Percentiles rank a stretch among this genome's conserved stretches.
These are phyloP conservation scores for Pedetes capensis DNA, from an alignment of 2,113 vertebrate species.

Conservation along the genomic window DNA sequence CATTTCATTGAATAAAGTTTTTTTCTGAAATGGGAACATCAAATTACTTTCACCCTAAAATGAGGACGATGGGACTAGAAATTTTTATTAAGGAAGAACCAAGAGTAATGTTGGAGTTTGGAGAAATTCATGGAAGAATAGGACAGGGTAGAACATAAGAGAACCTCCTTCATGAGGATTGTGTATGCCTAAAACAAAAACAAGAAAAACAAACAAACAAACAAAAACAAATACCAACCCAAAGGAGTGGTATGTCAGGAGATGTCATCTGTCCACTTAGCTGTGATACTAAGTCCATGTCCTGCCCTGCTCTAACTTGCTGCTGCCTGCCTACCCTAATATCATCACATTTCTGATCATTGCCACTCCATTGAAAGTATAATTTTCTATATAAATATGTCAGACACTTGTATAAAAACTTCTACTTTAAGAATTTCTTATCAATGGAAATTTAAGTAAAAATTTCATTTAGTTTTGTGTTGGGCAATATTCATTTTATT, in stretches of 20 bases:
- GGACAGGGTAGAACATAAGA: background rate
- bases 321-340: background rate
- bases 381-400: background rate
- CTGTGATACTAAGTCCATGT: background rate
- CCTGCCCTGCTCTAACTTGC: background rate
- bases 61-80: background rate
- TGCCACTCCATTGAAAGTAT: background rate
- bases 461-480: background rate
- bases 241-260: background rate
- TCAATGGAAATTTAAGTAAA: conserved; percentile 3
- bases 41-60: background rate
- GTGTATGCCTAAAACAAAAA: background rate
- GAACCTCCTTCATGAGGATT: background rate
- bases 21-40: conserved; percentile 4
- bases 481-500: background rate
- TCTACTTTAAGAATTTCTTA: background rate
- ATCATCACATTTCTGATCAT: background rate
- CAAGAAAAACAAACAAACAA: background rate
- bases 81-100: background rate
- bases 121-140: background rate
- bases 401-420: background rate
- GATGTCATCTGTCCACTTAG: background rate
- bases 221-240: background rate
- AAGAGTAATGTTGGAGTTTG: background rate
- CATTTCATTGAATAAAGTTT: background rate